These are phyloP conservation scores for Dinoponera quadriceps DNA, from an alignment of 1,140 invertebrate genomes.

Conservation along the genomic window DNA sequence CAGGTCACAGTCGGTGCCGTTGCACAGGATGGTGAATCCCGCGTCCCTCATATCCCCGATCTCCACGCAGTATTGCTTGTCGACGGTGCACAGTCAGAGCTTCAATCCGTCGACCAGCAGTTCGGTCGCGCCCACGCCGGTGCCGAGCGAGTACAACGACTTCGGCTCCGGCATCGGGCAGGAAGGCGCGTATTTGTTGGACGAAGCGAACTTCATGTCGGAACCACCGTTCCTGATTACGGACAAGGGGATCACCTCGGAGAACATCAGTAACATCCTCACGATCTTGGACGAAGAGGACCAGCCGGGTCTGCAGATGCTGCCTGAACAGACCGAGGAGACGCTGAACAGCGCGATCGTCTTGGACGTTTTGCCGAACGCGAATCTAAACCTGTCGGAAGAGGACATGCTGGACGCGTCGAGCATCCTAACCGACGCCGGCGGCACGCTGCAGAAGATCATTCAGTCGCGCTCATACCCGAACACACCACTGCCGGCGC, in stretches of 20 bases:
- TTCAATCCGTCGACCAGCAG: conserved; percentile 87
- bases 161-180: conserved; percentile 87
- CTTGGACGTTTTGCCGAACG: conserved; percentile 72
- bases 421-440: conserved; percentile 69
- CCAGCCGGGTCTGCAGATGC: conserved; percentile 74
- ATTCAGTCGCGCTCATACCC: conserved; percentile 84
- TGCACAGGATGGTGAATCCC: conserved; percentile 88
- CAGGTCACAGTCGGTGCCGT: conserved; percentile 91
- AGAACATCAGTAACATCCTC: conserved; percentile 83
- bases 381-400: conserved; percentile 71
- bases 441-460: conserved; percentile 73
- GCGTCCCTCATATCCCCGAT: conserved; percentile 79
- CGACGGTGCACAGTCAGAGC: conserved; percentile 79
- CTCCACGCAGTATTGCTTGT: conserved; percentile 72
- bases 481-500: conserved; percentile 83
- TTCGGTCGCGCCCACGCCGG: conserved; percentile 89
- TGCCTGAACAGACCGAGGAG: conserved; percentile 75
- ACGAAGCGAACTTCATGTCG: conserved; percentile 81
- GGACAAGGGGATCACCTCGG: conserved; percentile 82
- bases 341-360: conserved; percentile 73
- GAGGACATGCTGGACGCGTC: conserved; percentile 74
- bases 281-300: conserved; percentile 82
- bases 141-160: conserved; percentile 90
- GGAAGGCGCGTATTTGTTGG: conserved; percentile 83
- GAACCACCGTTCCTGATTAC: conserved; percentile 81